Base-by-base conservation (phyloP, 2,888 invertebrate species). In the Meteorus colon region DNA sequence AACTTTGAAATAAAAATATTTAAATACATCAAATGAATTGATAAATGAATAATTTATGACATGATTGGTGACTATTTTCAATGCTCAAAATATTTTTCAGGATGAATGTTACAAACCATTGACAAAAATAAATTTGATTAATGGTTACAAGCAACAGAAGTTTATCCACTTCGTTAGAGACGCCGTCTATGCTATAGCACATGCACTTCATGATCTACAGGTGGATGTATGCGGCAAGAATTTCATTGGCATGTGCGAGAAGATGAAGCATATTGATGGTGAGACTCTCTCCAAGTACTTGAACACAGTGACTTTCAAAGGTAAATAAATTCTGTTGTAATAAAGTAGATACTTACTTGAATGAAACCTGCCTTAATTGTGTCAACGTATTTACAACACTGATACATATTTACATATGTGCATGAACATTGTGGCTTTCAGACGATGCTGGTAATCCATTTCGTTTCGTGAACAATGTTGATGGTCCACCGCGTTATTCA, bases 401-500 rank as follows among this genome's bases (percentile, higher is more conserved):
- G 24, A 31, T 16, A 12, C 6, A n/a, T 34, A 34, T 37, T 14
- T 34, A 51, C n/a, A 16, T 29, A 14, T 45, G 16, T 19, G 37
- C 16, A 55, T 37, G 27, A 65, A 41, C 12, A 45, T 27, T 73
- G 29, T 68, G 60, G 65, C 48, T 84, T 85, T 2, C 84, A 92
- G 92, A 92, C 83, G 91, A 91, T 73, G 89, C 89, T 19, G 90
- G 90, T 1, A 87, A 89, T 75, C 84, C 84, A 14, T 92, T 92
- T 81, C 84, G 87, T 65, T 92, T 92, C 80, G 81, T 89, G 6
- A 84, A 90, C 37, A 87, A 86, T 8, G 90, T 91, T 0, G 91
- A 92, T 76, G 92, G 92, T 0, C 92, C 91, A 2, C 91, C 91
- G 0, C 86, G 91, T 16, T 92, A 92, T 83, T 91, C 91, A n/a